Base-by-base conservation (phyloP, 2,113 vertebrate species). In the Otus sunia region DNA sequence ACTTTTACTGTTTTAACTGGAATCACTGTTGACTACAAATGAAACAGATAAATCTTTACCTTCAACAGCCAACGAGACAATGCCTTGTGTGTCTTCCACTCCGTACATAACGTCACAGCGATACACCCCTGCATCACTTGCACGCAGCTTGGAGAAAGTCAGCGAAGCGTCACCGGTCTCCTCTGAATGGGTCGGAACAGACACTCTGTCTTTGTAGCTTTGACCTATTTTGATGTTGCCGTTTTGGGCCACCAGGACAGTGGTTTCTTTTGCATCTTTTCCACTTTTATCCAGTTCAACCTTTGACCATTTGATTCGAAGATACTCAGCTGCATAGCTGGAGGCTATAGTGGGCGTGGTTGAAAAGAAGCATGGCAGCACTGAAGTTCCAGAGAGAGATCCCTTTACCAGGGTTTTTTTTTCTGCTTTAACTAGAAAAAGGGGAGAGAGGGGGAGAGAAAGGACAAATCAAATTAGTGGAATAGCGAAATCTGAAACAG, bases 261-360 rank as follows among this genome's bases (percentile, higher is more conserved):
- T 99, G 30, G 98, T 98, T 97, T 99, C 99, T 85, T 97, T 98
- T 91, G 98, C 96, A 17, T 98, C 98, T 90, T 98, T 98, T 79
- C 98, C 98, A 12, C 90, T 97, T 71, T 96, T 97, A 67, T 98
- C 98, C 62, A 98, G 92, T 39, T 99, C 98, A 62, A 99, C 98
- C 97, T 99, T 99, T 88, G 98, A 99, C 99, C 99, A 99, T 96
- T 99, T 99, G 97, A 99, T 99, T 74, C 99, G 98, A 76, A 99
- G 97, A 96, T 98, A 98, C 89, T 99, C 99, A 10, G 94, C 98
- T 29, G 95, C 97, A 8, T 97, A 98, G 94, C 94, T 97, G 86
- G 98, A 97, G 52, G 99, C 97, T 41, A 99, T 96, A 32, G 98
- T 99, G 72, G 99, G 99, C 58, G 99, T 97, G 62, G 97, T 99